Evolutionary conservation across 2,888 invertebrate genomes (phyloP), one percentile per base, ranked within the genome.

Genomic region (Lissonota sp.): DNA sequence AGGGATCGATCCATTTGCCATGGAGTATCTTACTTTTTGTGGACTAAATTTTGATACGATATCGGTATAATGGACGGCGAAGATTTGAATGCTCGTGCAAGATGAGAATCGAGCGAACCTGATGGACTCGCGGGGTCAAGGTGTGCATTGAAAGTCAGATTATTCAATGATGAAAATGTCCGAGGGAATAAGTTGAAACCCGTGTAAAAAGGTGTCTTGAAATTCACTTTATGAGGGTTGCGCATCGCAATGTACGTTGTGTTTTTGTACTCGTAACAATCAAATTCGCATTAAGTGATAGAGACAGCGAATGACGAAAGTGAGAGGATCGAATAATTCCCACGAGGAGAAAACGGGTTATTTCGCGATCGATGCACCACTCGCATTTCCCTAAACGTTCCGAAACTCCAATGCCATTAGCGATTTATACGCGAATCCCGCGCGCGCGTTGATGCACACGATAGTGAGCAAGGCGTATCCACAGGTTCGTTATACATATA

Each of bases 321-420:
- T 10, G 49, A 57, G 55, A 57, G 63, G 16, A 46, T 16, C 62
- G 64, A 69, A 73, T 63, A 58, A 51, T 80, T 77, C 77, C 73
- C 77, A 77, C 77, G 80, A 51, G 63, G 55, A 63, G 72, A 64
- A 70, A 74, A 73, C 77, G 51, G 77, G 80, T 80, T 80, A 80
- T 53, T 14, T 80, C 76, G 63, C 80, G 77, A 77, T 80, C 77
- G 72, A 73, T 80, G 62, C 67, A 49, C 76, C 40, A 69, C 80
- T 76, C 80, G 39, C 80, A 77, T 80, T 80, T 77, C 77, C 80
- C 80, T 80, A 80, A 80, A 80, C 80, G 80, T 64, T 80, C 73
- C 26, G 26, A 80, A 80, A 80, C 80, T 80, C 26, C 57, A 69
- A 80, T 80, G 63, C 77, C 77, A 80, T 80, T 77, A 77, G 80